Evolutionary conservation across 2,113 vertebrate genomes (phyloP), one percentile per base, ranked within the genome.

Genomic region (Lamprologus lemairii): DNA sequence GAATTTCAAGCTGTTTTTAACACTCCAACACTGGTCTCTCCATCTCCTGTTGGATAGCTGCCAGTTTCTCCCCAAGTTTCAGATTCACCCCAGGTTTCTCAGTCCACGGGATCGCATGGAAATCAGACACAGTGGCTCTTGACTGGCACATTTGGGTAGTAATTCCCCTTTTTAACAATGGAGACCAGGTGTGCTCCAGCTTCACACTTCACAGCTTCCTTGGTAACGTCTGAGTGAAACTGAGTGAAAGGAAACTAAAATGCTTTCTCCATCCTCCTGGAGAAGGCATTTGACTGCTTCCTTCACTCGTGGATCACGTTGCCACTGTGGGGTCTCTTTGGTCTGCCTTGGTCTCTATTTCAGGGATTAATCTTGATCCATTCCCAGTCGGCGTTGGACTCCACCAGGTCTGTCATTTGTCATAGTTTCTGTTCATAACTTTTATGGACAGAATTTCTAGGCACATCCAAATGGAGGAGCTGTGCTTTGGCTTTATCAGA

Each of bases 11-110:
- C 14, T 47, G 42, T 16, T 47, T 47, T 47, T 47, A 47, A 47
- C 2, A 47, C 42, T 47, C 42, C 0, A 6, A 47, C 14, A 0
- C 42, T 47, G 42, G 42, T 47, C 42, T 47, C 42, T 1, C 6
- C 0, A 45, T 47, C 0, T 47, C 42, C 42, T 47, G 42, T 47
- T 47, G 42, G 42, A 47, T 47, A 47, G 42, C 42, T 47, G 42
- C 42, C 42, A 4, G 45, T 47, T 47, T 47, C 2, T 47, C 45
- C 45, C 45, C 14, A 7, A 47, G 2, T 47, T 47, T 47, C 45
- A 47, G 45, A 47, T 28, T 75, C 1, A 47, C 3, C 21, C 14
- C 4, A 28, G 3, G 3, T 47, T 47, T 28, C 9, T 73, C 68
- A 47, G 42, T 26, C 21, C 23, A 75, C 9, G 0, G 6, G 68